Conservation (phyloP, 2,797 vertebrate genomes). For the Heliangelus exortis region DNA sequence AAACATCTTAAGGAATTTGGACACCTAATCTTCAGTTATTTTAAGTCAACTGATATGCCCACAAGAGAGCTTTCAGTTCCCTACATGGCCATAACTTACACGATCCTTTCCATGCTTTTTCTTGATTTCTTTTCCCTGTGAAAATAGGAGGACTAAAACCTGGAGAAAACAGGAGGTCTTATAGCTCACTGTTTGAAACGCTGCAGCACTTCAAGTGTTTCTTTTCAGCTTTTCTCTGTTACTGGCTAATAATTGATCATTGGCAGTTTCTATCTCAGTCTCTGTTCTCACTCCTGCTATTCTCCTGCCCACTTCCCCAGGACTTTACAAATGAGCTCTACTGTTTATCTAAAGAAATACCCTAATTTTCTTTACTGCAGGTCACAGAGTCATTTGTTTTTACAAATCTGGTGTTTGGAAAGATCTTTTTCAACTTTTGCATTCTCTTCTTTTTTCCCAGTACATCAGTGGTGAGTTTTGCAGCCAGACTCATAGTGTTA, state of each 20-base stretch:
- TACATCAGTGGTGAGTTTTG: background rate
- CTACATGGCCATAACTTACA: background rate
- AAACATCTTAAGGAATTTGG: constrained; percentile 38
- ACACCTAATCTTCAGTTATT: constrained; percentile 47
- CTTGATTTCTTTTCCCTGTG: constrained; percentile 1
- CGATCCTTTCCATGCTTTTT: constrained; percentile 17
- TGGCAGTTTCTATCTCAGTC: background rate
- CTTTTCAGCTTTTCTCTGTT: background rate
- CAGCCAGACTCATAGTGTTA: accelerated
- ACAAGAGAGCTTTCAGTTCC: background rate
- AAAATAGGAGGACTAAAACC: constrained; percentile 12
- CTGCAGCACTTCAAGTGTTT: background rate
- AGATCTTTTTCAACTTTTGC: background rate
- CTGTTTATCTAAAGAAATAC: background rate
- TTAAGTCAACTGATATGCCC: constrained; percentile 25
- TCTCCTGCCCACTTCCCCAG: background rate
- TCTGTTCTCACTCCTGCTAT: background rate
- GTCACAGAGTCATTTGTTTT: background rate
- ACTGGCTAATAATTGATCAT: background rate
- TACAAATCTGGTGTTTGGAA: background rate
- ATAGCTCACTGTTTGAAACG: background rate
- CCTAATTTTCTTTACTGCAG: background rate
- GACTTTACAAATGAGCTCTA: background rate
- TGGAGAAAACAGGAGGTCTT: constrained; percentile 25
- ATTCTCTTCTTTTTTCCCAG: background rate